Percentiles rank a stretch among this genome's conserved stretches.
These are phyloP conservation scores for Peromyscus eremicus DNA, from an alignment of 2,797 vertebrate species.

Conservation along the genomic window DNA sequence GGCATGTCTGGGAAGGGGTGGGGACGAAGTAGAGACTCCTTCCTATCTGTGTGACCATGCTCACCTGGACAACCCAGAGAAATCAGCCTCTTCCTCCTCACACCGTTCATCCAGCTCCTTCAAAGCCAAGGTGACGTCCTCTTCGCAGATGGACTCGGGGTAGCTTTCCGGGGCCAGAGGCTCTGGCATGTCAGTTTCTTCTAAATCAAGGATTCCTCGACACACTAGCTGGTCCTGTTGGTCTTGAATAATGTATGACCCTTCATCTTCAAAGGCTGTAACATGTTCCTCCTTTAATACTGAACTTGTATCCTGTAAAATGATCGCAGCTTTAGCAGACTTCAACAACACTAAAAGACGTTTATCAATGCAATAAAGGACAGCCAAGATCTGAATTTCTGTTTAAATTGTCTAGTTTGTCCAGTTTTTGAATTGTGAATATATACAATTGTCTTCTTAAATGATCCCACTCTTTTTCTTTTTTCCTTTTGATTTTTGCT, in stretches of 20 bases:
- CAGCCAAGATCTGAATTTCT: background rate
- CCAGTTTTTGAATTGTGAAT: background rate
- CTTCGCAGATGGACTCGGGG: slow-evolving; percentile 95
- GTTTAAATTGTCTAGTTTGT: background rate
- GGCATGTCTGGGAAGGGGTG: background rate
- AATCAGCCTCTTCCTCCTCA: slow-evolving; percentile 98
- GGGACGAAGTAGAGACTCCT: rapidly evolving
- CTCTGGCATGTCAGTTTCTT: slow-evolving; percentile 92
- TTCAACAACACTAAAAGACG: slow-evolving; percentile 2
- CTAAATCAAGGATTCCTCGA: slow-evolving; percentile 92
- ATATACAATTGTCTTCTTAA: background rate
- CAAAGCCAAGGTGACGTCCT: slow-evolving; percentile 97
- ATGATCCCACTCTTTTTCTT: background rate
- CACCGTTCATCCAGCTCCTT: slow-evolving; percentile 98
- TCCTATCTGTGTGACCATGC: rapidly evolving
- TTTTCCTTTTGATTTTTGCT: background rate
- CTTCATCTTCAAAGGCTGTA: slow-evolving; percentile 95
- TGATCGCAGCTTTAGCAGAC: slow-evolving; percentile 41
- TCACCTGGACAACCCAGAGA: slow-evolving; percentile 97
- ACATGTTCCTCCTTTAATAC: slow-evolving; percentile 93
- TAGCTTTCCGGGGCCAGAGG: slow-evolving; percentile 91
- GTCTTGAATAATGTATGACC: slow-evolving; percentile 90
- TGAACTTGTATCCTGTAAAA: slow-evolving; percentile 92
- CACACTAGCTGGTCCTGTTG: slow-evolving; percentile 91
- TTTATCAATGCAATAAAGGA: slow-evolving; percentile 20